These are phyloP conservation scores for Erythrocercus mccallii DNA, from an alignment of 2,113 vertebrate species.

Conservation along the genomic window DNA sequence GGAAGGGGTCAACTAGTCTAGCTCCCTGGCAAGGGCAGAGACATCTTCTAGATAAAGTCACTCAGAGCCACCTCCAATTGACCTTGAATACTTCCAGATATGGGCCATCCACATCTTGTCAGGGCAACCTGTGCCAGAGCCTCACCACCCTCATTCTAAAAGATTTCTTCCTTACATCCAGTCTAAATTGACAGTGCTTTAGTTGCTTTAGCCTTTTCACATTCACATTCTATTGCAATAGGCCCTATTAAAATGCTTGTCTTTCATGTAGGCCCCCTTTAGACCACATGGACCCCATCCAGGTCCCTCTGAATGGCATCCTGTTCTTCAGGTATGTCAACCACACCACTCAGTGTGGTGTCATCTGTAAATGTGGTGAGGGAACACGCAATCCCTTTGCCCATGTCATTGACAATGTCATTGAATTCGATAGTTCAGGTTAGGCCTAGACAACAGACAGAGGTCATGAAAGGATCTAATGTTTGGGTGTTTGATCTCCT, in stretches of 20 bases:
- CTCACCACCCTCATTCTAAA: background rate
- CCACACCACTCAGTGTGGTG: background rate
- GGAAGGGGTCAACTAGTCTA: background rate
- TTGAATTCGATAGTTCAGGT: background rate
- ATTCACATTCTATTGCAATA: background rate
- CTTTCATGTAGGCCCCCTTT: background rate
- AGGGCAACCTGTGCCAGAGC: background rate
- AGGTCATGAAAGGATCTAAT: background rate
- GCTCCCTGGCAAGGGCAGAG: background rate
- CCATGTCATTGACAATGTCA: no score
- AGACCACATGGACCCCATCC: no score
- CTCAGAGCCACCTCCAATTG: background rate
- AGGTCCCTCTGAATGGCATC: background rate
- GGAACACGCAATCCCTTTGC: rapidly evolving
- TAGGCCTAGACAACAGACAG: background rate
- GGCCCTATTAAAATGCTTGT: background rate
- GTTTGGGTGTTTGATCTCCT: background rate
- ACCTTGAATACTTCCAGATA: background rate
- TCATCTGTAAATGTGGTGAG: background rate
- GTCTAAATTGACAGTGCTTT: background rate
- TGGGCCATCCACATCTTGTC: background rate
- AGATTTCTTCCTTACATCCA: background rate
- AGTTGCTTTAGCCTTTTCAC: background rate
- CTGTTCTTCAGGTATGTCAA: background rate
- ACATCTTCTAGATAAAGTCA: background rate